Evolutionary conservation across 2,113 vertebrate genomes (phyloP), one percentile per base, ranked within the genome.

Genomic region (Pogona vitticeps): DNA sequence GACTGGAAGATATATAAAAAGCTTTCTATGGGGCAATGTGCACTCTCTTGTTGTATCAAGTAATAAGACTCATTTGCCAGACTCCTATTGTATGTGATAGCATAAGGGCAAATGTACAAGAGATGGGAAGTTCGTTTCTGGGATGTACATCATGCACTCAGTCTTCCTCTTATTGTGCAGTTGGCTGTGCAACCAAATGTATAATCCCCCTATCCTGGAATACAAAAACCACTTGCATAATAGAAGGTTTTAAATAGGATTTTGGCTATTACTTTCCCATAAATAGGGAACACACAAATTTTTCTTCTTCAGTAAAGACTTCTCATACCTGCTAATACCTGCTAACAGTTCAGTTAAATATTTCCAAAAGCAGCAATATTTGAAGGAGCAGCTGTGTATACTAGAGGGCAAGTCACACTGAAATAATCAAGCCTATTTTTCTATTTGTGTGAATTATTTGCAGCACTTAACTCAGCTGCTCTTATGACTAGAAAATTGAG

Each of bases 401-500:
- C 46, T 83, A 56, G 20, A 31, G 31, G 33, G 40, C n/a, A 70
- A n/a, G 18, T 42, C 40, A n/a, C 18, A 5, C 17, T 61, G 28
- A 76, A 73, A 73, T 9, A 58, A 26, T 21, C 59, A n/a, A 40
- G 18, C 20, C 26, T 33, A n/a, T 36, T 46, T 65, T 6, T 36
- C 38, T 28, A 20, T 26, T 80, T 85, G 8, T 67, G 59, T 65
- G 72, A 36, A 68, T 31, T n/a, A 33, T 36, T 31, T 73, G 6
- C 36, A 52, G 26, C 33, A 82, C 13, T 81, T 75, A 31, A 80
- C 77, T 89, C 80, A 88, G 86, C 75, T 85, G 83, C 88, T 91
- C 85, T 94, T 88, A 58, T 92, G 90, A 94, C 90, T 92, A 83
- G 23, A 83, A 84, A 28, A 52, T 4, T 75, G 26, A 63, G 72